These are phyloP conservation scores for Gorsachius magnificus DNA, from an alignment of 2,797 vertebrate species.

Conservation along the genomic window DNA sequence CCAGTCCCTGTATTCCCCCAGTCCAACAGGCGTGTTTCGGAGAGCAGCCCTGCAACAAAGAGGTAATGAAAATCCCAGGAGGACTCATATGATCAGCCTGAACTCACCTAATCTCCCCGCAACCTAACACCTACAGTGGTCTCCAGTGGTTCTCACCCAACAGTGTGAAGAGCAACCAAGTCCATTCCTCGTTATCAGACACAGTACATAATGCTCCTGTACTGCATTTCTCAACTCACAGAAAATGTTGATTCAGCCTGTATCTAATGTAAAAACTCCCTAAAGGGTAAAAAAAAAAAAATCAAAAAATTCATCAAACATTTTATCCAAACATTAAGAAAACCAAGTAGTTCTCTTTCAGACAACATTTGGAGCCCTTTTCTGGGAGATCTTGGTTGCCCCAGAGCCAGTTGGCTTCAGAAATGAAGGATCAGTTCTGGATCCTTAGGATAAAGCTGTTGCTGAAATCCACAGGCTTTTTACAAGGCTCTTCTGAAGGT, in stretches of 20 bases:
- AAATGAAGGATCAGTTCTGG: neutral
- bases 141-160: neutral
- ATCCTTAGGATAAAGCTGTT: neutral
- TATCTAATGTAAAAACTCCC: neutral
- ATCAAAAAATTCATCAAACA: neutral
- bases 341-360: neutral
- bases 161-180: neutral
- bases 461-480: neutral
- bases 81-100: neutral
- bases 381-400: accelerated
- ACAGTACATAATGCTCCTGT: accelerated
- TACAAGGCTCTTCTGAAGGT: neutral
- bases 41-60: neutral
- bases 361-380: neutral
- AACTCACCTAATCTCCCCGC: neutral
- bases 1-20: neutral
- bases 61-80: neutral
- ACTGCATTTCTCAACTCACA: neutral
- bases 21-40: neutral
- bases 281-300: neutral
- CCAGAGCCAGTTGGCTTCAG: neutral
- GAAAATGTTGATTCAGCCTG: neutral
- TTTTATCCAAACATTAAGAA: neutral
- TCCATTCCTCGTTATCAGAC: neutral
- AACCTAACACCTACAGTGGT: neutral